A percentile compares a stretch with the other conserved stretches of the same genome.
phyloP scores from a whole-genome alignment of 2,113 vertebrate genomes.

The Dicrurus megarhynchus region DNA sequence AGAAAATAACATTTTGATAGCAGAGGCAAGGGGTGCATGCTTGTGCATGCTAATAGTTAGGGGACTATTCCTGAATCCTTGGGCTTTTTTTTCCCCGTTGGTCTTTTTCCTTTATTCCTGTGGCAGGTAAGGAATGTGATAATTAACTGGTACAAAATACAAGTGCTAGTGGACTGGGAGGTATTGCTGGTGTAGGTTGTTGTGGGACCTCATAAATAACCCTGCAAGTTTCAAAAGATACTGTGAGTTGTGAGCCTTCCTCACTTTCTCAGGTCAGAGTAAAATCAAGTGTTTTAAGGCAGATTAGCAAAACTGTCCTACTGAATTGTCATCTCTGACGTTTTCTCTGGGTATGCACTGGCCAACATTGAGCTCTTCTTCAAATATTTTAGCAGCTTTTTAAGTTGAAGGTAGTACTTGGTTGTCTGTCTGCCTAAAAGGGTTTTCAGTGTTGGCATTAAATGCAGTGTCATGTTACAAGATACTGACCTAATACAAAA shows the following conservation, averaged over 20 bases:
- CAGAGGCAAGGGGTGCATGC: background rate
- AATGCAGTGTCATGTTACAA: background rate
- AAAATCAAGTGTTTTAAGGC: background rate
- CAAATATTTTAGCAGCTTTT: background rate
- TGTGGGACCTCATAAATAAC: background rate
- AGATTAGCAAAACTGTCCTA: background rate
- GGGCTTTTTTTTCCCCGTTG: background rate
- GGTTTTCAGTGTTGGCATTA: background rate
- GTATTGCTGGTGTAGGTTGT: background rate
- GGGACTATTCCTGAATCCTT: background rate
- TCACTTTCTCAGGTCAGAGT: background rate
- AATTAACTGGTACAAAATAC: background rate
- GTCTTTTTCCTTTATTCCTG: background rate
- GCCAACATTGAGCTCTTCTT: background rate
- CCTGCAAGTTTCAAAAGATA: background rate
- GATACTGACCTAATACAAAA: background rate
- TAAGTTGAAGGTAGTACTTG: background rate
- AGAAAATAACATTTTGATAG: background rate
- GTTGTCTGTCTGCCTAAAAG: background rate
- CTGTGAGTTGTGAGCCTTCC: background rate
- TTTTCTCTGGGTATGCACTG: background rate
- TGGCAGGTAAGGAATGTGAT: background rate
- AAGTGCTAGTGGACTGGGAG: background rate
- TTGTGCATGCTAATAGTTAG: background rate
- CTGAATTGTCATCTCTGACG: background rate